phyloP scores from a whole-genome alignment of 1,140 invertebrate genomes.

The Mizuhopecten yessoensis region DNA sequence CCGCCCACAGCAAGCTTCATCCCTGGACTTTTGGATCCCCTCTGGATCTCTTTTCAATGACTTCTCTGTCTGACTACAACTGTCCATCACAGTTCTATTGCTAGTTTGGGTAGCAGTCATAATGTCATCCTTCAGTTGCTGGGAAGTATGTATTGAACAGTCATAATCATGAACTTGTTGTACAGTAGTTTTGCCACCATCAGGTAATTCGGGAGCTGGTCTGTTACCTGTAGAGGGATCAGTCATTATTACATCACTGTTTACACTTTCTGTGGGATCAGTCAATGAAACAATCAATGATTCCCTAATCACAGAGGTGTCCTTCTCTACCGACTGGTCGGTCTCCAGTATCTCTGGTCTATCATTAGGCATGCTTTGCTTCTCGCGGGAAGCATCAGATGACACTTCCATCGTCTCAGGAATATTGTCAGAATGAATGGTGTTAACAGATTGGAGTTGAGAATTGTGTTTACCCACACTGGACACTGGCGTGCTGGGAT shows the following conservation, averaged over 20 bases:
- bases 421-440: background rate
- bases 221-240: background rate
- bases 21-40: background rate
- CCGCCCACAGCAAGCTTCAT: conserved; percentile 69
- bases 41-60: background rate
- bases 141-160: background rate
- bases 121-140: background rate
- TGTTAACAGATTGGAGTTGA: background rate
- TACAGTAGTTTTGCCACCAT: background rate
- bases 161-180: background rate
- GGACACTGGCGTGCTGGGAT: background rate
- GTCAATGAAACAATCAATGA: background rate
- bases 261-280: background rate
- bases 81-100: background rate
- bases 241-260: background rate
- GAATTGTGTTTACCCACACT: background rate
- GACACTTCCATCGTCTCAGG: background rate
- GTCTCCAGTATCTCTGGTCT: background rate
- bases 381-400: background rate
- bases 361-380: background rate
- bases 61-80: background rate
- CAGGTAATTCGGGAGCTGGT: background rate
- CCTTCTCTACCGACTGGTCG: background rate
- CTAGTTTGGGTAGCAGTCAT: background rate
- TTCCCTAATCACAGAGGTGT: background rate